Evolutionary conservation across 2,888 invertebrate species (phyloP).

Genomic region (Epiblema foenella): DNA sequence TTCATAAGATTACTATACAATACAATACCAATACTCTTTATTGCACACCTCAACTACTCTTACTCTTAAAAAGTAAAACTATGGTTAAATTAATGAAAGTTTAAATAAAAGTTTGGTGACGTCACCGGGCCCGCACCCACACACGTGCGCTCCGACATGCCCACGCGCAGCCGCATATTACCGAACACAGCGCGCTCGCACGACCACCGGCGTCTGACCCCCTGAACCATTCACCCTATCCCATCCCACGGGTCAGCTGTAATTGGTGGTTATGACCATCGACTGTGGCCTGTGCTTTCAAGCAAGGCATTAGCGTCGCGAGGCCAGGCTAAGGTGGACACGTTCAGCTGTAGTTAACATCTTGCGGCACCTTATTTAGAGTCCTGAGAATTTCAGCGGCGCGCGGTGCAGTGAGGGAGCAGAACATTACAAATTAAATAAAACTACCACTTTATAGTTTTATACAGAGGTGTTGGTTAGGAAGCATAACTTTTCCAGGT

Average conservation of each 20-base stretch:
- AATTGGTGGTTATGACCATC: neutral
- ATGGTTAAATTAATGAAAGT: slow-evolving; percentile 1
- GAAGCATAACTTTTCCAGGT: too few relatives aligned
- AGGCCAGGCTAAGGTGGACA: slow-evolving; percentile 15
- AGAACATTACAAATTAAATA: neutral
- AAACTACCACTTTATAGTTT: neutral
- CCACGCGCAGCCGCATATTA: slow-evolving; percentile 44
- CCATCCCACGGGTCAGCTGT: slow-evolving; percentile 3
- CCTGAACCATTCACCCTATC: slow-evolving; percentile 11
- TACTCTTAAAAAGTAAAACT: neutral
- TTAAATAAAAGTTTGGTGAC: neutral
- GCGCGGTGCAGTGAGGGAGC: slow-evolving; percentile 32
- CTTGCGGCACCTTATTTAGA: slow-evolving; percentile 45
- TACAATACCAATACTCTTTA: too few relatives aligned
- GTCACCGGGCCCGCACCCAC: slow-evolving; percentile 47
- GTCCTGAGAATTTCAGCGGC: slow-evolving; percentile 34
- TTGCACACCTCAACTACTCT: too few relatives aligned
- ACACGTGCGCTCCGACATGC: slow-evolving; percentile 45
- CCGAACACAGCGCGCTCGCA: slow-evolving; percentile 43
- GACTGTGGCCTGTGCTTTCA: neutral
- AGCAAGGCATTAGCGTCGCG: neutral
- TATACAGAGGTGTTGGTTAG: neutral
- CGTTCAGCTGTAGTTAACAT: slow-evolving; percentile 33
- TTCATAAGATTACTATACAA: too few relatives aligned
- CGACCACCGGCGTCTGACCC: slow-evolving; percentile 28